Percentiles rank a stretch among this genome's conserved stretches.
phyloP scores from a whole-genome alignment of 2,113 vertebrate species.

The Addax nasomaculatus region DNA sequence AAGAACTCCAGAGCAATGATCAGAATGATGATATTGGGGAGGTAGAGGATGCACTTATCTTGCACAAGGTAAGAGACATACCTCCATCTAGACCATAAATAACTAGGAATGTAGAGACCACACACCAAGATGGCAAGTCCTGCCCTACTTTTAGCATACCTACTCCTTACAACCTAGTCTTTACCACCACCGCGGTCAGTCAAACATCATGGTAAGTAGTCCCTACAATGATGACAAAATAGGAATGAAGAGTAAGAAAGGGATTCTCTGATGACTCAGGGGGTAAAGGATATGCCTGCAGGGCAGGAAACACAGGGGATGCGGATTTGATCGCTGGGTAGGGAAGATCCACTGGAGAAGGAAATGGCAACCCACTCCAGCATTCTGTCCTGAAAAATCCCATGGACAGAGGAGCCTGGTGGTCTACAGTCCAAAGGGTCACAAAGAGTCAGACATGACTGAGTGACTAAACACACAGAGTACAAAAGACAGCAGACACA shows the following conservation, averaged over 20 bases:
- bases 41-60: rapidly evolving
- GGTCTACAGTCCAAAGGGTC: not conserved
- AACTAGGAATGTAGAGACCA: rapidly evolving
- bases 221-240: not conserved
- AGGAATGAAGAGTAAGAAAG: not conserved
- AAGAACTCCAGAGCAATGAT: not conserved
- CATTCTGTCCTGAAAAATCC: not conserved
- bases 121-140: not conserved
- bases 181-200: not conserved
- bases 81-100: not conserved
- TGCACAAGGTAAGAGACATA: not conserved
- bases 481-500: not conserved
- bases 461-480: not conserved
- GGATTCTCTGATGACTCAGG: not conserved
- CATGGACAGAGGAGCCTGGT: not conserved
- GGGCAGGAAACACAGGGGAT: not conserved
- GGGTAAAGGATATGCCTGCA: not conserved
- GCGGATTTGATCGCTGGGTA: not conserved
- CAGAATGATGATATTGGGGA: not conserved
- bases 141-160: rapidly evolving
- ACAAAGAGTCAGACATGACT: not conserved
- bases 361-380: not conserved
- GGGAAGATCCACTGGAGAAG: not conserved
- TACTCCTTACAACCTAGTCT: not conserved
- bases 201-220: not conserved